Percentiles rank a stretch among this genome's conserved stretches.
Conservation (phyloP, 2,797 vertebrate species). For the Simalia tracyae region DNA sequence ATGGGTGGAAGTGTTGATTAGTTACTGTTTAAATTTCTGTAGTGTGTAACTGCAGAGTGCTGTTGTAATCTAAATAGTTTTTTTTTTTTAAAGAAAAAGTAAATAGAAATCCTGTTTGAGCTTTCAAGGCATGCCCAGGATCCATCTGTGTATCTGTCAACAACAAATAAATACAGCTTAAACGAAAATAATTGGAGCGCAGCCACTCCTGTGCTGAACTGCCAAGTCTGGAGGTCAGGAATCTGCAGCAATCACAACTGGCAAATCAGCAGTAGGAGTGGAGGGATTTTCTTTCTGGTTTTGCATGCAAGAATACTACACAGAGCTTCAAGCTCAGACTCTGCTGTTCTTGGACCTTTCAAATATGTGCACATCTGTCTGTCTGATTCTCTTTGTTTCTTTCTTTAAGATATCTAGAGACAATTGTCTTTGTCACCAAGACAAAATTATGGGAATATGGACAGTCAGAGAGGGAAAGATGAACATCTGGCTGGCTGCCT, state of each 20-base stretch:
- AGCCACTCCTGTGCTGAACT: slow-evolving; percentile 5
- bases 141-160: slow-evolving; percentile 18
- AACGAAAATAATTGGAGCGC: background rate
- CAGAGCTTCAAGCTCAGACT: background rate
- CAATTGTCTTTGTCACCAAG: background rate
- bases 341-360: background rate
- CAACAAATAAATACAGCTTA: slow-evolving; percentile 13
- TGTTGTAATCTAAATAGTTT: background rate
- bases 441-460: background rate
- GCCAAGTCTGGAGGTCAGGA: slow-evolving; percentile 15
- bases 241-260: slow-evolving; percentile 1
- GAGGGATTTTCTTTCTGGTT: background rate
- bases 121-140: slow-evolving; percentile 13
- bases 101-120: slow-evolving; percentile 9
- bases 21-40: slow-evolving; percentile 10
- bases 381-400: background rate
- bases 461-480: background rate
- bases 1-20: slow-evolving; percentile 6
- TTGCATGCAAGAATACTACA: background rate
- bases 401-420: background rate
- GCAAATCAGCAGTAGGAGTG: background rate
- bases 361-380: background rate
- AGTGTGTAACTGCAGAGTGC: background rate
- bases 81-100: background rate
- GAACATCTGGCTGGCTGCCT: background rate